phyloP scores from a whole-genome alignment of 2,888 invertebrate species.

The Lymantria monacha region DNA sequence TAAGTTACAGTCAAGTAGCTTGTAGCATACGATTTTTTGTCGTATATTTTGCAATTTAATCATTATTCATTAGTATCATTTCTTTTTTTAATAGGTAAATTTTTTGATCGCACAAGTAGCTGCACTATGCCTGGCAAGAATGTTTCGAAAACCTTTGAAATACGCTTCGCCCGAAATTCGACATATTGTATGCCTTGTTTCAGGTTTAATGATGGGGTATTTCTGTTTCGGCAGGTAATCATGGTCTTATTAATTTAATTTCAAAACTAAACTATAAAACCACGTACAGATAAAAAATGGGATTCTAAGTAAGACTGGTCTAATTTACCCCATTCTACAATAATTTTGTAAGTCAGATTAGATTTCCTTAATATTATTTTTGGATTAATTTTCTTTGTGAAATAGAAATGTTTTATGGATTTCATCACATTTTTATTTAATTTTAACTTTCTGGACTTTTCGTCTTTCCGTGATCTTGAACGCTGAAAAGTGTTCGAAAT shows the following conservation, averaged over 20 bases:
- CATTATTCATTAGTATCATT: conserved; percentile 37
- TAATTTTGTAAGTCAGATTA: too few relatives aligned
- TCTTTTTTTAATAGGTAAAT: conserved; percentile 86
- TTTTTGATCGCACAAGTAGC: conserved; percentile 91
- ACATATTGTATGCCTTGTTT: conserved; percentile 89
- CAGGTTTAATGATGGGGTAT: conserved; percentile 91
- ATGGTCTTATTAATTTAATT: conserved; percentile 26
- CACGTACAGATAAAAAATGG: too few relatives aligned
- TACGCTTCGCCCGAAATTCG: conserved; percentile 87
- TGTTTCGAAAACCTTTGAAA: conserved; percentile 89
- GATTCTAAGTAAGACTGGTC: too few relatives aligned
- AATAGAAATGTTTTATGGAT: too few relatives aligned
- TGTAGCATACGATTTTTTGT: conserved; percentile 10
- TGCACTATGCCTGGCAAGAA: conserved; percentile 89
- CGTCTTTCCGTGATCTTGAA: too few relatives aligned
- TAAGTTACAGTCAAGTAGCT: too few relatives aligned
- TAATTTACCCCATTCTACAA: too few relatives aligned
- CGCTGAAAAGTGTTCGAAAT: too few relatives aligned
- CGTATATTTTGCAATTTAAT: conserved; percentile 37
- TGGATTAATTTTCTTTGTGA: too few relatives aligned
- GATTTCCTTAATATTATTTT: too few relatives aligned
- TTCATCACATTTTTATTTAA: too few relatives aligned
- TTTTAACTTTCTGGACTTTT: too few relatives aligned
- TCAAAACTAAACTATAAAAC: background rate
- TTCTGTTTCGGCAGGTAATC: conserved; percentile 94